Evolutionary conservation across 2,113 vertebrate genomes (phyloP), one percentile per base, ranked within the genome.

Genomic region (Cavia aperea): DNA sequence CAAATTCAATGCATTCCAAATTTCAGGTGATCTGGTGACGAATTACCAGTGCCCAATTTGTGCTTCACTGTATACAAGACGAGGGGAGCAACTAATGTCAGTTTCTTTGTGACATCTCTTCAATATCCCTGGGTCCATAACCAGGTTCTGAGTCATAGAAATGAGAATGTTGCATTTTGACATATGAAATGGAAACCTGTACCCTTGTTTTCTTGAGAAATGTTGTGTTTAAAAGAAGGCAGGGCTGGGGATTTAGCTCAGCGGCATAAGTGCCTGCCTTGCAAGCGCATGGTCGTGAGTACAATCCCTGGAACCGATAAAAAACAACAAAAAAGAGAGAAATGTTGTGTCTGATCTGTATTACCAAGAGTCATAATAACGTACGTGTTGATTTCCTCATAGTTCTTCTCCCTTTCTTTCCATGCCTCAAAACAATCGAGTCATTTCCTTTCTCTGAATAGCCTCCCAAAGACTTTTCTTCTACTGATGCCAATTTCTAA

Each of bases 401-500:
- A 0, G 81, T 96, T 95, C 81, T 72, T 83, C n/a, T 65, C 62
- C 19, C 88, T 96, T 94, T 91, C 86, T 96, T 96, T 96, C 56
- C 46, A n/a, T 78, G 60, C 62, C 83, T 96, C 90, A 85, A 84
- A 95, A 92, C 33, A 13, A n/a, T 4, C 91, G 81, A 94, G 24
- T 97, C 83, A 95, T 96, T 97, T 96, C 92, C 91, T 92, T 94
- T 62, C 33, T 81, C 56, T 87, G 82, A 77, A 86, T 77, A 78
- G 86, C 36, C 88, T 81, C 29, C 81, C 86, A 62, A 93, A 95
- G 49, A 9, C 31, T 33, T 86, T 96, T 94, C 89, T 96, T 94
- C 79, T 89, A 58, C 56, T 58, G 56, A 58, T 58, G 33, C 23
- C 33, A 51, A 93, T 75, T 95, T 58, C 72, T 56, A 88, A 94